Evolutionary conservation across 2,113 vertebrate genomes (phyloP), one percentile per base, ranked within the genome.

Genomic region (Ahaetulla prasina): DNA sequence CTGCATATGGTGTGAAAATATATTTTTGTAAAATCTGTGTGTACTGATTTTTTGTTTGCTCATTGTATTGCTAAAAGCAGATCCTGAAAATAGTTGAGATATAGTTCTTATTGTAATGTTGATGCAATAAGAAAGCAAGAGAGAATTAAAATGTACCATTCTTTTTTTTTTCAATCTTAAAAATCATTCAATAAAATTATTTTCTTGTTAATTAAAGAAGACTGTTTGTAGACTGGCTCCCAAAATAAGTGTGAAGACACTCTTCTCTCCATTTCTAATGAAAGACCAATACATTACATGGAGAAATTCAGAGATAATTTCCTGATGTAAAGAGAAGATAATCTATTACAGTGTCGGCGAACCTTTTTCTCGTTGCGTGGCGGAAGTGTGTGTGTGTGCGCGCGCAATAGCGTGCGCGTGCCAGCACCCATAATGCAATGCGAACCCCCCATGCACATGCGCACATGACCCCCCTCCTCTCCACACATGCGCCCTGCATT

Each of bases 21-120:
- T 90, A 94, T 97, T 97, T 97, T 96, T 95, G 49, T 95, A 94
- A 94, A 90, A 87, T 55, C 23, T 80, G 20, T 90, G 4, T 92
- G 53, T 96, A 50, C 53, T 45, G 23, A 47, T 68, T 94, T 49
- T 57, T 52, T 49, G 52, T 85, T 89, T 45, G 11, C 23, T n/a
- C 49, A 47, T 92, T 95, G 92, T 50, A 87, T 95, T 90, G 3
- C 47, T 95, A 63, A 91, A 92, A 85, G 80, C 43, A 95, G 85
- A 95, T 35, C 47, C 89, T 96, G 91, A 80, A 92, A 93, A 95
- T 94, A 91, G 93, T 8, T 74, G 74, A 89, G 53, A 92, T 86
- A 85, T 43, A 11, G 43, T 52, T 54, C n/a, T 60, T 85, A 49
- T 55, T 92, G 43, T 55, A 47, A 39, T 35, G 50, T 89, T 80